These are phyloP conservation scores for Gryllus bimaculatus DNA, from an alignment of 1,140 invertebrate genomes.

Conservation along the genomic window DNA sequence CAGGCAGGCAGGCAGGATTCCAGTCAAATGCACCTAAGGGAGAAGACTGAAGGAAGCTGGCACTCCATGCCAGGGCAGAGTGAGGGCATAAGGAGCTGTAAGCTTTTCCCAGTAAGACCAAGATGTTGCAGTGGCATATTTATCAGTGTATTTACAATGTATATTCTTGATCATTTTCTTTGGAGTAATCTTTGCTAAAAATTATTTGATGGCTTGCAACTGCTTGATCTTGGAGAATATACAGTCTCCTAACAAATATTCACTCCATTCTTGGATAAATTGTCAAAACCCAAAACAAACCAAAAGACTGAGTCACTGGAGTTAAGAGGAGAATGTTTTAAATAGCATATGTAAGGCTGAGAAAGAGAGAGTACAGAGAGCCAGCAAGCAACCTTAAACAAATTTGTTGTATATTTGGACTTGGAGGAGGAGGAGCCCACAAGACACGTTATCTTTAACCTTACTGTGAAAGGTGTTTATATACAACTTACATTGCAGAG, in stretches of 20 bases:
- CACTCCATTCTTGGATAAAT: background rate
- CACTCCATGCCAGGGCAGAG: slow-evolving; percentile 13
- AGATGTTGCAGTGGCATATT: slow-evolving; percentile 8
- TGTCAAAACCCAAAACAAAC: slow-evolving; percentile 1
- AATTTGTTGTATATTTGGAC: background rate
- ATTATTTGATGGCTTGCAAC: background rate
- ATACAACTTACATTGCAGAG: background rate
- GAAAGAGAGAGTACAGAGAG: slow-evolving; percentile 14
- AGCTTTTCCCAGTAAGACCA: slow-evolving; percentile 9
- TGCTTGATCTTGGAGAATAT: background rate
- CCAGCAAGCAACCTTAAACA: slow-evolving; percentile 17
- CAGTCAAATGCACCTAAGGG: slow-evolving; percentile 21
- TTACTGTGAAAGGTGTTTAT: background rate
- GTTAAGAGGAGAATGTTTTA: background rate
- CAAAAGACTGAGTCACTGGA: background rate
- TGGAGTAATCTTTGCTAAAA: too few relatives aligned
- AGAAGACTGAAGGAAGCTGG: slow-evolving; percentile 7
- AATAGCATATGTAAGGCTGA: background rate
- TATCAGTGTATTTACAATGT: too few relatives aligned
- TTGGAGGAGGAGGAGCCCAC: background rate
- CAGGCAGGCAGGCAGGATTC: slow-evolving; percentile 18
- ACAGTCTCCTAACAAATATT: background rate
- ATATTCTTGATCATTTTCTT: too few relatives aligned
- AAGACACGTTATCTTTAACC: background rate
- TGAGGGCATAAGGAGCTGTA: slow-evolving; percentile 1